These are phyloP conservation scores for Dolichallabes microphthalmus DNA, from an alignment of 2,113 vertebrate genomes.

Conservation along the genomic window DNA sequence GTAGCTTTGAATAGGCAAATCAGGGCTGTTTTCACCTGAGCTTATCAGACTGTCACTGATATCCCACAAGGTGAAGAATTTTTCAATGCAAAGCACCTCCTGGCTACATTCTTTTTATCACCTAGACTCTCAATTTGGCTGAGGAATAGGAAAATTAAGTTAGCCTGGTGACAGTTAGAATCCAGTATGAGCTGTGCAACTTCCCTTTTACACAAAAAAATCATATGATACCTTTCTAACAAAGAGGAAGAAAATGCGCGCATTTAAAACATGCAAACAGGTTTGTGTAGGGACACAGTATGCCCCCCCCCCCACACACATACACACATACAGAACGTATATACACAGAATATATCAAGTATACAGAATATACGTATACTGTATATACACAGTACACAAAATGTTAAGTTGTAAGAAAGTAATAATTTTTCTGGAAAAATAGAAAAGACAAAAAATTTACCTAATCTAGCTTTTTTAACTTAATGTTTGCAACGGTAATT, in stretches of 20 bases:
- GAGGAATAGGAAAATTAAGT: conserved; percentile 69
- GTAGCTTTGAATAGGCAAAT: conserved; percentile 76
- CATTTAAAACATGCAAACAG: neutral
- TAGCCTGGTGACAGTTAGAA: conserved; percentile 64
- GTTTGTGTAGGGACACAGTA: too few relatives aligned
- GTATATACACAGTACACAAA: neutral
- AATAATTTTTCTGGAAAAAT: too few relatives aligned
- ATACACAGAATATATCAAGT: too few relatives aligned
- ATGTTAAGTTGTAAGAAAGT: too few relatives aligned
- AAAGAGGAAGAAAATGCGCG: conserved; percentile 33
- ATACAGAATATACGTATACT: too few relatives aligned
- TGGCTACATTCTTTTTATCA: conserved; percentile 25
- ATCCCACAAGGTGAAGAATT: conserved; percentile 34
- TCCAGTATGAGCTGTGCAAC: conserved; percentile 38
- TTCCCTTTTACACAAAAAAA: conserved; percentile 62
- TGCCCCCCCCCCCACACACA: conserved; percentile 7
- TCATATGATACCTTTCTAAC: conserved; percentile 14
- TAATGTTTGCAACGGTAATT: too few relatives aligned
- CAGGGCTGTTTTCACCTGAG: conserved; percentile 51
- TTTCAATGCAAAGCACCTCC: conserved; percentile 69
- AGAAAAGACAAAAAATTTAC: too few relatives aligned
- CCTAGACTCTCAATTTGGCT: conserved; percentile 37
- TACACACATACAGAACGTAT: neutral
- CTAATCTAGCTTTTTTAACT: too few relatives aligned
- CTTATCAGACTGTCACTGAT: conserved; percentile 51